Base-by-base conservation (phyloP, 2,888 invertebrate genomes). In the Cactoblastis cactorum region DNA sequence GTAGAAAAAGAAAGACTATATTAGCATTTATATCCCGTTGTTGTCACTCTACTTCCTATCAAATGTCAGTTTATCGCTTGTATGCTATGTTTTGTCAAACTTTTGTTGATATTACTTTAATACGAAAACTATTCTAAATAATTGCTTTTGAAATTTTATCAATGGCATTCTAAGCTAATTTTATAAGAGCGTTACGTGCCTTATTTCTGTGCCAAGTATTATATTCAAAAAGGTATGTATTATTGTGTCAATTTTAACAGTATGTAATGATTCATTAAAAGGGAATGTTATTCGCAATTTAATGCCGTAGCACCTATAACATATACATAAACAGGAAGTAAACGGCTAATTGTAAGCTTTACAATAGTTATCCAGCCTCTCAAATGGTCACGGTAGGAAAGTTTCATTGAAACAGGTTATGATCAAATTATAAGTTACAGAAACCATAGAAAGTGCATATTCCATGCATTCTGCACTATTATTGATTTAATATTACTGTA, bases 211-310 rank as follows among this genome's bases (percentile, higher is more conserved):
- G 61, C 54, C 58, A 54, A 57, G 51, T 53, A 59, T 55, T 17
- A 60, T 61, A 57, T 58, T 63, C 56, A 33, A 50, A 65, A 69
- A 76, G 79, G 80, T 78, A 59, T 60, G 73, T 69, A 69, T 65
- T 68, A 57, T 67, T 15, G 69, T 71, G 70, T 69, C 54, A 68
- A 67, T 71, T 71, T 69, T 69, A 59, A 67, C 67, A 67, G 54
- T 68, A n/a, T n/a, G n/a, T n/a, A 77, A 77, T 88, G 87, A 88
- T 79, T 88, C 88, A 87, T 83, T 71, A 69, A 74, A 71, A 66
- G 81, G 72, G 87, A 85, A 89, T 87, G 86, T 80, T 74, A 69
- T 61, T 74, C 68, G 71, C 69, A 71, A 75, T 80, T 79, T 73
- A 74, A 67, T 74, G 72, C 58, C 75, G 71, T 62, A 74, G 67